phyloP scores from a whole-genome alignment of 53 echinoderm and acorn worm genomes.

The Henricia sp. region DNA sequence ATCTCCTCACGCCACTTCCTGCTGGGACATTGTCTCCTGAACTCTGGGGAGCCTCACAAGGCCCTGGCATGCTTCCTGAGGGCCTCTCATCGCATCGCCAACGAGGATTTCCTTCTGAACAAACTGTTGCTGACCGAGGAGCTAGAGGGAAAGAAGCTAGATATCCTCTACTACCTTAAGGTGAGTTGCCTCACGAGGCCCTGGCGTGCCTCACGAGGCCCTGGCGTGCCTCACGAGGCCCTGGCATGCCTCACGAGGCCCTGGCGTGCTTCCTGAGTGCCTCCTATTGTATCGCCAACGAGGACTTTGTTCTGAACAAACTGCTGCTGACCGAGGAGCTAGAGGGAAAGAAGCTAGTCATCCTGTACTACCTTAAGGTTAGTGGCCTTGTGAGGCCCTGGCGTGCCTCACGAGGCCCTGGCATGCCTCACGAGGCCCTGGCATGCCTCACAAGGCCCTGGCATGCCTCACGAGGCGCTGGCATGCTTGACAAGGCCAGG shows the following conservation, averaged over 20 bases:
- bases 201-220: too few relatives aligned
- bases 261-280: constrained; percentile 86
- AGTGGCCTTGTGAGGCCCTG: too few relatives aligned
- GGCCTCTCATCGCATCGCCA: constrained; percentile 71
- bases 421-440: too few relatives aligned
- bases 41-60: constrained; percentile 86
- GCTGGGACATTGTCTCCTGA: constrained; percentile 88
- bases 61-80: constrained; percentile 86
- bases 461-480: too few relatives aligned
- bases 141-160: constrained; percentile 78
- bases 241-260: constrained; percentile 86
- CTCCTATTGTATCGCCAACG: constrained; percentile 69
- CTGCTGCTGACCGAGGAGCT: constrained; percentile 83
- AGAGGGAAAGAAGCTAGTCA: constrained; percentile 80
- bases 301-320: constrained; percentile 87
- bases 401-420: too few relatives aligned
- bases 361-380: constrained; percentile 94
- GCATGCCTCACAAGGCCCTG: constrained; percentile 85
- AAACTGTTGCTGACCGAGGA: constrained; percentile 86
- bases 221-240: too few relatives aligned
- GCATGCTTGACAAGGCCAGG: too few relatives aligned
- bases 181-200: too few relatives aligned
- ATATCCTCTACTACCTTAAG: constrained; percentile 92
- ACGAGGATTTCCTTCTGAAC: constrained; percentile 85
- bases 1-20: constrained; percentile 87